Conservation (phyloP, 2,888 invertebrate species). For the Neoitamus cyanurus region DNA sequence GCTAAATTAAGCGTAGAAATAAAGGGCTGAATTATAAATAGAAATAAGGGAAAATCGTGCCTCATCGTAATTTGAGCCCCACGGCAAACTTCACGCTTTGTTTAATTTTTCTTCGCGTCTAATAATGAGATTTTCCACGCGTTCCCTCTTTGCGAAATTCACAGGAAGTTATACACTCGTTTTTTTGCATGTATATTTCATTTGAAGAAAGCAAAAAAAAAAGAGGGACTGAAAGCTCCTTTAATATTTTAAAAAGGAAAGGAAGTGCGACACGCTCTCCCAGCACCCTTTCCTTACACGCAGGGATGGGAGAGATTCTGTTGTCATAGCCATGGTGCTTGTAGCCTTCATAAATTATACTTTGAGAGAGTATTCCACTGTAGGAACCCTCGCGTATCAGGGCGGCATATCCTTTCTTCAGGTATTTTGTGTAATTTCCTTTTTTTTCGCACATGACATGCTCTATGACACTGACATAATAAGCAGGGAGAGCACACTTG, state of each 20-base stretch:
- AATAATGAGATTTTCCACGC: neutral
- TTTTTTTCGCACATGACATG: constrained; percentile 29
- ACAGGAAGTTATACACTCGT: neutral
- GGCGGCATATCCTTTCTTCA: constrained; percentile 34
- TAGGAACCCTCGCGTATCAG: constrained; percentile 22
- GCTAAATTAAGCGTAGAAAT: neutral
- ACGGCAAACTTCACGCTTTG: neutral
- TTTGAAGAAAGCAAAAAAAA: neutral
- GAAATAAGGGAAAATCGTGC: neutral
- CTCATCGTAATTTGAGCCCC: neutral
- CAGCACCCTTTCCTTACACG: neutral
- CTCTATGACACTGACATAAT: constrained; percentile 40
- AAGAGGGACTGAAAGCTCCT: neutral
- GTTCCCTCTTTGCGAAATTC: neutral
- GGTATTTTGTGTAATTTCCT: constrained; percentile 28
- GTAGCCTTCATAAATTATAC: constrained; percentile 19
- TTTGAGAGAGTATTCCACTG: neutral
- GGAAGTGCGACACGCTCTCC: neutral
- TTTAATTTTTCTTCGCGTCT: neutral
- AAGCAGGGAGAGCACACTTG: constrained; percentile 8
- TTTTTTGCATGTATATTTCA: neutral
- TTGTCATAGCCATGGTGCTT: neutral
- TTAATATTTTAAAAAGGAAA: neutral
- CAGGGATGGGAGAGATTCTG: neutral
- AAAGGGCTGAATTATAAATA: neutral